Conservation (phyloP, 2,113 vertebrate species). For the Dipodomys spectabilis region DNA sequence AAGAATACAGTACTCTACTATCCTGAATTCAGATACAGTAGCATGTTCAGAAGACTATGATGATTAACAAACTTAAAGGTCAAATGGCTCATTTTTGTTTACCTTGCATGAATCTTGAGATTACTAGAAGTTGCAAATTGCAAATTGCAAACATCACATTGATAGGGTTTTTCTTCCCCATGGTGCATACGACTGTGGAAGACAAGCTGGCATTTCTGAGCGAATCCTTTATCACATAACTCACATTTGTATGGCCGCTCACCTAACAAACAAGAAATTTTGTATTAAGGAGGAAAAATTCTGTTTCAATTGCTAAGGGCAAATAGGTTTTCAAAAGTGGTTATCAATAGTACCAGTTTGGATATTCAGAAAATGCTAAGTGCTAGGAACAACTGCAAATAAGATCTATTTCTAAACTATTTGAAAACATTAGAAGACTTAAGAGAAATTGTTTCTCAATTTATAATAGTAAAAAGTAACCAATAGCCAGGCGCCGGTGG, state of each 20-base stretch:
- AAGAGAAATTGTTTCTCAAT: constrained; percentile 47
- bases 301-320: constrained; percentile 33
- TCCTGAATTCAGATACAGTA: constrained; percentile 14
- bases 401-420: not conserved
- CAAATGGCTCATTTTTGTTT: constrained; percentile 47
- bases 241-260: constrained; percentile 93
- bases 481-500: not conserved
- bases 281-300: constrained; percentile 53
- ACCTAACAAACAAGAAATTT: constrained; percentile 82
- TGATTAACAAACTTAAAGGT: constrained; percentile 39
- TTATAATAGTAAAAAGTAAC: constrained; percentile 11
- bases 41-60: not conserved
- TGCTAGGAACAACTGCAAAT: constrained; percentile 22
- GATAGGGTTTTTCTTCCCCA: constrained; percentile 94
- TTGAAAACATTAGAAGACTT: constrained; percentile 11
- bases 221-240: constrained; percentile 92
- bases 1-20: not conserved
- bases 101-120: constrained; percentile 94
- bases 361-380: constrained; percentile 51
- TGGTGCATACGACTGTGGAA: constrained; percentile 96
- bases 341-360: not conserved
- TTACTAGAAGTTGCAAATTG: constrained; percentile 95
- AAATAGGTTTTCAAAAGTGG: constrained; percentile 52
- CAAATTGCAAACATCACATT: constrained; percentile 92
- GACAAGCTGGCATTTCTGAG: constrained; percentile 95